A percentile compares a stretch with the other conserved stretches of the same genome.
phyloP scores from a whole-genome alignment of 2,797 vertebrate genomes.

The Platalea minor region DNA sequence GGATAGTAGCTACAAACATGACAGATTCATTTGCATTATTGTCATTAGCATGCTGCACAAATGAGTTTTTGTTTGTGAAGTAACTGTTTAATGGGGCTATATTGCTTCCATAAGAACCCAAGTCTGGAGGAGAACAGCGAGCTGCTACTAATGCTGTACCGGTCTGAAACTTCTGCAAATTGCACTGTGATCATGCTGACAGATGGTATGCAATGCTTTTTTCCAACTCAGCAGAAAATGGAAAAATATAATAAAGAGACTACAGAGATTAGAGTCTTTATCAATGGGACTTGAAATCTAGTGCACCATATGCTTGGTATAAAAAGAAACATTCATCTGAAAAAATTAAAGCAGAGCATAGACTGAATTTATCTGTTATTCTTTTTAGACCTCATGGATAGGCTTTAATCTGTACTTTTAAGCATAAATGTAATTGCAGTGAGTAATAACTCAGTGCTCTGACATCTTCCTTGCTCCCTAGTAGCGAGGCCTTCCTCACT shows the following conservation, averaged over 20 bases:
- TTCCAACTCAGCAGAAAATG: conserved; percentile 60
- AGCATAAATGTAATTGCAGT: neutral
- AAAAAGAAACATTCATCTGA: conserved; percentile 41
- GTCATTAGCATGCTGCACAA: conserved; percentile 43
- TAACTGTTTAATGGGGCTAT: neutral
- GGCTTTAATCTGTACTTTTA: neutral
- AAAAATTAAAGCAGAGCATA: conserved; percentile 27
- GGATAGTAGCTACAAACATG: conserved; percentile 46
- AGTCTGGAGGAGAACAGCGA: neutral
- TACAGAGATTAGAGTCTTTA: conserved; percentile 40
- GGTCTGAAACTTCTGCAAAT: conserved; percentile 3
- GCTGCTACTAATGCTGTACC: neutral
- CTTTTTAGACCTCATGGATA: neutral
- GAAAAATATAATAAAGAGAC: conserved; percentile 47
- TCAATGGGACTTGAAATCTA: conserved; percentile 63
- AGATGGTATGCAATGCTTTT: conserved; percentile 15
- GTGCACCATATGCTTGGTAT: conserved; percentile 49
- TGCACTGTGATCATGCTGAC: neutral
- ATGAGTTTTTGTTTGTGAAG: conserved; percentile 27
- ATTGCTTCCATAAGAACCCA: neutral
- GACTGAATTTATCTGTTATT: conserved; percentile 35
- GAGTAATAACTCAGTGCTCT: neutral
- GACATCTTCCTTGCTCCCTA: neutral
- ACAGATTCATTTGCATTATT: conserved; percentile 51
- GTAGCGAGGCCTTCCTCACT: neutral